Evolutionary conservation across 1,140 invertebrate species (phyloP).

Genomic region (Galleria mellonella): DNA sequence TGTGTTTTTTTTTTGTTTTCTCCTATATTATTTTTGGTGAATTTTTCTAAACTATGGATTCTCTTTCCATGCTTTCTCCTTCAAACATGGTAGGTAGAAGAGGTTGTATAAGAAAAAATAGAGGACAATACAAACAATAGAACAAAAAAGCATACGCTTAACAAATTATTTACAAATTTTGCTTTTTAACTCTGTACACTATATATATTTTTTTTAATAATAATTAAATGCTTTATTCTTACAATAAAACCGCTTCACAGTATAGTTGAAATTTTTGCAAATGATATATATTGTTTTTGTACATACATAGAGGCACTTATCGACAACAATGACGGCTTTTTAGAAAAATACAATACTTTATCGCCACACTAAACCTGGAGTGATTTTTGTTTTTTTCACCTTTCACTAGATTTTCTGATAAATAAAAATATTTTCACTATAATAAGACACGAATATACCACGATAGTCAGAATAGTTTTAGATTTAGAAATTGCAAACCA

Average conservation of each 20-base stretch:
- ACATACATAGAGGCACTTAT: background rate
- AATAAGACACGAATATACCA: background rate
- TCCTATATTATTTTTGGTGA: conserved; percentile 11
- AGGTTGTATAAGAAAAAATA: conserved; percentile 69
- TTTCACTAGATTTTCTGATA: too few species aligned
- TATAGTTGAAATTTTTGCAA: background rate
- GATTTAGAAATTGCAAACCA: background rate
- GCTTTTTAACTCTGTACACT: too few species aligned
- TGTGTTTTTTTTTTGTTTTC: conserved; percentile 20
- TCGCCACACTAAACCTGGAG: conserved; percentile 4
- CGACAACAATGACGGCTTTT: background rate
- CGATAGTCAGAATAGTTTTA: background rate
- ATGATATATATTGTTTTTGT: too few species aligned
- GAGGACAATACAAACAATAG: conserved; percentile 20
- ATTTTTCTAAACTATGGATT: conserved; percentile 55
- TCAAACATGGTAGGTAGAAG: conserved; percentile 72
- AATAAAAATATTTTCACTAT: background rate
- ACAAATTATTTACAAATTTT: background rate
- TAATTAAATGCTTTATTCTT: background rate
- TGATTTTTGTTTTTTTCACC: conserved; percentile 1
- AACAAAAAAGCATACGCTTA: conserved; percentile 8
- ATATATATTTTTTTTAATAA: too few species aligned
- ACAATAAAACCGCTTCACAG: background rate
- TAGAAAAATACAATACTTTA: background rate
- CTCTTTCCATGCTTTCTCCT: conserved; percentile 71